Evolutionary conservation across 1,140 invertebrate genomes (phyloP), one percentile per base, ranked within the genome.

Genomic region (Hylaeus volcanicus): DNA sequence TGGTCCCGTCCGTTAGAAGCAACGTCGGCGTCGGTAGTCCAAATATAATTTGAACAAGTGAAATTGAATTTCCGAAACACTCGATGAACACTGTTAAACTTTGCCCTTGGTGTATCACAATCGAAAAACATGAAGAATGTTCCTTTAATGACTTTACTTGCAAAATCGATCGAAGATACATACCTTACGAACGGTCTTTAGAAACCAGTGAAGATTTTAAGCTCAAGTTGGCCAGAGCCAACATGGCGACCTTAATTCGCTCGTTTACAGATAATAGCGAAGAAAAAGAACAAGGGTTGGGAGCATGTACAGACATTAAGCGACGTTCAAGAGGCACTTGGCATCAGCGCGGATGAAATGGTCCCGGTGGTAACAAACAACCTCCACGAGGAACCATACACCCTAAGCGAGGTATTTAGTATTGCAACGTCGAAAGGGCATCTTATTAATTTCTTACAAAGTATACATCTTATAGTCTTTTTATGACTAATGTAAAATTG

Each of bases 321-420:
- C 48, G 95, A 97, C 88, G 89, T 98, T 5, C 97, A 98, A 92
- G 93, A 94, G 75, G 86, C 90, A 5, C 92, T 97, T 15, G 93
- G 91, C 11, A 91, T 95, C 64, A 94, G 92, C 80, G 93, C 98
- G 26, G 90, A 95, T 64, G 95, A 97, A 88, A 96, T 98, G 95
- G 93, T 96, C 68, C 75, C 90, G 8, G 86, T 97, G 48, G 96
- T 97, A 1, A 89, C 95, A 43, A 89, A 95, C 64, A 89, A 94
- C 74, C 91, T 99, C 14, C 96, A 96, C 82, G 93, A 95, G 84
- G 94, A 95, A 53, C 93, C 95, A 0, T 99, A 99, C 89, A 95
- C 94, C 15, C 96, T 96, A 84, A 90, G 95, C 12, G 98, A 99
- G 93, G 94, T 99, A 79, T 82, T 26, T 26, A 26, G 26, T 26